These are phyloP conservation scores for Caenorhabditis brenneri DNA, from an alignment of 1,140 invertebrate genomes.

Conservation along the genomic window DNA sequence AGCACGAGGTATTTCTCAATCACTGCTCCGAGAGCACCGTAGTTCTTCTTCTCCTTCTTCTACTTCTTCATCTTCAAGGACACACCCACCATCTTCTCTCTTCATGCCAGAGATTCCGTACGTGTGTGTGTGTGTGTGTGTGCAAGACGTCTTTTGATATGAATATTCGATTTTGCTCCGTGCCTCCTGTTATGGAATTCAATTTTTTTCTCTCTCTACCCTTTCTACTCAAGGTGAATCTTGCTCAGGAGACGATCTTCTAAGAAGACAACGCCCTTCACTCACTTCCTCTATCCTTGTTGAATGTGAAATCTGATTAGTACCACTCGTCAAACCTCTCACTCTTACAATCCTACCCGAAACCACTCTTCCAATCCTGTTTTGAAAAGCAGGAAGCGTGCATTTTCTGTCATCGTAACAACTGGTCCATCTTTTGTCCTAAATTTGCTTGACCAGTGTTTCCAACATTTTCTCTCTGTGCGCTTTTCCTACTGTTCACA, in stretches of 20 bases:
- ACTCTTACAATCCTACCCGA: not conserved
- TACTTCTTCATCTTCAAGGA: constrained; percentile 21
- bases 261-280: not conserved
- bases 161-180: constrained; percentile 35
- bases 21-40: constrained; percentile 42
- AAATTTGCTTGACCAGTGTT: not conserved
- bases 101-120: constrained; percentile 25
- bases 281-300: not conserved
- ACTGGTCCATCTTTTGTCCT: not conserved
- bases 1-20: constrained; percentile 43
- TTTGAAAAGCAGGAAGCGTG: not conserved
- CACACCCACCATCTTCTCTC: constrained; percentile 31
- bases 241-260: not conserved
- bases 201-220: not conserved
- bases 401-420: not conserved
- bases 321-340: constrained; percentile 16
- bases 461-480: not conserved
- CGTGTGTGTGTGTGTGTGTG: constrained; percentile 8
- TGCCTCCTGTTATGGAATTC: constrained; percentile 35
- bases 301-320: constrained; percentile 30
- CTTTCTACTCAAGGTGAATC: constrained; percentile 30
- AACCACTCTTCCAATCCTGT: not conserved
- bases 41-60: constrained; percentile 3
- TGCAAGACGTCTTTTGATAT: constrained; percentile 37
- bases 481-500: not conserved